Conservation (phyloP, 2,888 invertebrate genomes). For the Rhogogaster chlorosoma region DNA sequence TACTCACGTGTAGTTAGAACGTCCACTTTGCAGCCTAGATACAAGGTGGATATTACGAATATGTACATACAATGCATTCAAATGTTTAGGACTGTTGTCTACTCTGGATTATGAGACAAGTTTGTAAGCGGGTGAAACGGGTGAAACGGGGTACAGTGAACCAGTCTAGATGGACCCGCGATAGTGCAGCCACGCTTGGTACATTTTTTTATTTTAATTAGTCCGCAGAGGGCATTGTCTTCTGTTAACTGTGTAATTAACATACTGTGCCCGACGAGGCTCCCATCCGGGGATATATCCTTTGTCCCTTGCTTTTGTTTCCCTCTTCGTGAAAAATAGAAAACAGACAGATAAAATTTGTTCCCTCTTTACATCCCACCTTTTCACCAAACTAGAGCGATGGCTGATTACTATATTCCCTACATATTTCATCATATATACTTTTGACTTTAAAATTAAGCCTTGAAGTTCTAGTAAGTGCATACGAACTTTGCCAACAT, state of each 20-base stretch:
- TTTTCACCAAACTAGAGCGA: not conserved
- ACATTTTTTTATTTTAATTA: slow-evolving; percentile 52
- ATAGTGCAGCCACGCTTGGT: slow-evolving; percentile 47
- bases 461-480: not conserved
- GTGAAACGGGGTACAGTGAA: slow-evolving; percentile 39
- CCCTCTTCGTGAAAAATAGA: slow-evolving; percentile 31
- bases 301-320: slow-evolving; percentile 52
- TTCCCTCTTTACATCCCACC: slow-evolving; percentile 16
- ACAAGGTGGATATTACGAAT: not conserved
- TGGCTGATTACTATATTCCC: slow-evolving; percentile 22
- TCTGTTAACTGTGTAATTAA: slow-evolving; percentile 54
- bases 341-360: slow-evolving; percentile 37
- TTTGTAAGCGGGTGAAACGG: slow-evolving; percentile 44
- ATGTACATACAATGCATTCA: not conserved
- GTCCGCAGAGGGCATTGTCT: slow-evolving; percentile 53
- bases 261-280: slow-evolving; percentile 50
- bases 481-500: not conserved
- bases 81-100: not conserved
- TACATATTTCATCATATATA: not conserved
- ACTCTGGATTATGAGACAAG: slow-evolving; percentile 39
- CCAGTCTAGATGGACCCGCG: slow-evolving; percentile 54
- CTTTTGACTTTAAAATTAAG: not conserved
- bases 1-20: not conserved
- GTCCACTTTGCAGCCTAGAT: slow-evolving; percentile 6
- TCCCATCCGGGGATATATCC: slow-evolving; percentile 52